These are phyloP conservation scores for Caenorhabditis sp. DNA, from an alignment of 2,888 invertebrate genomes.

Conservation along the genomic window DNA sequence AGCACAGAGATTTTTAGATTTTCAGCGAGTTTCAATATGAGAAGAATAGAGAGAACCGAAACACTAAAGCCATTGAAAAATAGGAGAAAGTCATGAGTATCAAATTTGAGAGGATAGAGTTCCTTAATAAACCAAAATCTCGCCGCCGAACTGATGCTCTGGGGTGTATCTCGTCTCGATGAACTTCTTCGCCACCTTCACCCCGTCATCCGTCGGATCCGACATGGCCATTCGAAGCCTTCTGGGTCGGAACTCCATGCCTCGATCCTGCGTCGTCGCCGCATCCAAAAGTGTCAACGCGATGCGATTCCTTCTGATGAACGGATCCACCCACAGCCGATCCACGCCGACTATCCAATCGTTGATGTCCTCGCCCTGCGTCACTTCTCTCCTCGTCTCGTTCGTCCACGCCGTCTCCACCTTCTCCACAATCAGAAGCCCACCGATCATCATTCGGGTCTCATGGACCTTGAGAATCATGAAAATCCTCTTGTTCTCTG, in stretches of 20 bases:
- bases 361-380: not conserved
- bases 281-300: constrained; percentile 47
- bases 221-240: constrained; percentile 49
- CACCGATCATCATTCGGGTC: constrained; percentile 28
- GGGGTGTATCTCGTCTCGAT: constrained; percentile 24
- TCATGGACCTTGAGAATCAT: not conserved
- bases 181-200: constrained; percentile 19
- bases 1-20: too few relatives aligned
- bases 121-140: constrained; percentile 36
- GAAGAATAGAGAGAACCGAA: too few relatives aligned
- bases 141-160: constrained; percentile 21
- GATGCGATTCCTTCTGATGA: constrained; percentile 1
- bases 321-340: constrained; percentile 54
- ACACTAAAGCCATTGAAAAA: too few relatives aligned
- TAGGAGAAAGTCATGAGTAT: too few relatives aligned
- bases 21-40: too few relatives aligned
- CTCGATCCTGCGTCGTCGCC: constrained; percentile 35
- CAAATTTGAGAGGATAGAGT: too few relatives aligned
- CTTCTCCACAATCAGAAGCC: constrained; percentile 35
- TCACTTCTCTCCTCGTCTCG: not conserved
- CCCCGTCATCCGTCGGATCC: constrained; percentile 46
- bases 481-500: constrained; percentile 15
- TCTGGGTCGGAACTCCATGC: constrained; percentile 37
- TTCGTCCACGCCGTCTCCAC: constrained; percentile 27
- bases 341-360: constrained; percentile 64